Percentiles rank a stretch among this genome's conserved stretches.
phyloP scores from a whole-genome alignment of 1,140 invertebrate species.

The Manduca sexta region DNA sequence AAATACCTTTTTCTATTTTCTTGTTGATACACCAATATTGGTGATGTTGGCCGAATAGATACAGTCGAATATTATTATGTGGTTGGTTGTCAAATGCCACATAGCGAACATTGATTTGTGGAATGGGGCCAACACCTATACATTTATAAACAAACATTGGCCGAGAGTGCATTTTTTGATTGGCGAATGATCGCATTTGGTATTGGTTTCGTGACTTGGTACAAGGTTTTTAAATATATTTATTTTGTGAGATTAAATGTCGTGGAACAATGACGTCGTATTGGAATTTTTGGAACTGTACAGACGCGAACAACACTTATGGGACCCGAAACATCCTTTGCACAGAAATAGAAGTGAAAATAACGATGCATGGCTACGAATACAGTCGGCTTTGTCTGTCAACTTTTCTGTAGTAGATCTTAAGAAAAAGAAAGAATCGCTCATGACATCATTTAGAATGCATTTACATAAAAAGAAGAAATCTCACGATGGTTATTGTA shows the following conservation, averaged over 20 bases:
- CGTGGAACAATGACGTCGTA: constrained; percentile 26
- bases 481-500: constrained; percentile 32
- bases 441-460: constrained; percentile 55
- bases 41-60: no score
- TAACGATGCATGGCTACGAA: constrained; percentile 31
- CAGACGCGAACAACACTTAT: constrained; percentile 24
- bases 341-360: constrained; percentile 33
- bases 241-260: constrained; percentile 13
- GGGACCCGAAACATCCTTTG: constrained; percentile 29
- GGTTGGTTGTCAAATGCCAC: constrained; percentile 32
- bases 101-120: constrained; percentile 45
- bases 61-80: constrained; percentile 6
- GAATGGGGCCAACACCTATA: constrained; percentile 39
- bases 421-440: constrained; percentile 58
- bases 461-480: constrained; percentile 47
- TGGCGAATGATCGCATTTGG: constrained; percentile 28
- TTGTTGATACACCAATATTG: no score
- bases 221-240: constrained; percentile 11
- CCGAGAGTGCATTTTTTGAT: constrained; percentile 31
- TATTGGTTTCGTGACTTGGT: constrained; percentile 15
- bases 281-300: constrained; percentile 31
- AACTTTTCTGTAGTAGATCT: constrained; percentile 43
- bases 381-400: constrained; percentile 43
- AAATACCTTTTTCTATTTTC: no score
- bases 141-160: constrained; percentile 50